A percentile compares a stretch with the other conserved stretches of the same genome.
phyloP scores from a whole-genome alignment of 2,888 invertebrate species.

The Smittia sp. region DNA sequence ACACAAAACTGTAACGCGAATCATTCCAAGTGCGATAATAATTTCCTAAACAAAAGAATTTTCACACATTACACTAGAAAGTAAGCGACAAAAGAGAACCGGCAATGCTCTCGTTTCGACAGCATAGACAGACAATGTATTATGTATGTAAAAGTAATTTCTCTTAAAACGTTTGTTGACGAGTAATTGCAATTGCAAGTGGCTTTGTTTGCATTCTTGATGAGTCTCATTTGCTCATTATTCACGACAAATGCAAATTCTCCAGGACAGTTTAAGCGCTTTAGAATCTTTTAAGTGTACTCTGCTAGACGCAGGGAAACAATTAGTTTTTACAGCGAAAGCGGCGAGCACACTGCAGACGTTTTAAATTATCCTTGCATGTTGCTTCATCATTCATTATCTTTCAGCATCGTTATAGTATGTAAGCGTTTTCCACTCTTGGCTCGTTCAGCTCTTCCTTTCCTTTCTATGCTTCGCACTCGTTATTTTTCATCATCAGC shows the following conservation, averaged over 20 bases:
- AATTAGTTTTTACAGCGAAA: slow-evolving; percentile 30
- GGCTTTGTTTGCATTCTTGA: background rate
- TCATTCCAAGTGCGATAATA: too few relatives aligned
- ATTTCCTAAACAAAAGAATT: too few relatives aligned
- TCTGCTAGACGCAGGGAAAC: background rate
- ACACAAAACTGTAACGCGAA: too few relatives aligned
- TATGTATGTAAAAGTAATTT: background rate
- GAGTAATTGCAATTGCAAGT: background rate
- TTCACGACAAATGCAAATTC: background rate
- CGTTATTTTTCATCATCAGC: slow-evolving; percentile 5
- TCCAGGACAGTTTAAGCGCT: background rate
- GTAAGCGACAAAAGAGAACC: too few relatives aligned
- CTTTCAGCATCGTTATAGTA: background rate
- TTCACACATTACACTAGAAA: too few relatives aligned
- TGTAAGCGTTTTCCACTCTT: slow-evolving; percentile 12
- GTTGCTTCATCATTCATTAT: slow-evolving; percentile 38
- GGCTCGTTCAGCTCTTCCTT: background rate
- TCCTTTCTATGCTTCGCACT: background rate
- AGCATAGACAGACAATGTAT: background rate
- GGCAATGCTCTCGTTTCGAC: too few relatives aligned
- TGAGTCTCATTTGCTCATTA: background rate
- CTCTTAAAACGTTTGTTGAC: background rate
- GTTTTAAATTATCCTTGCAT: slow-evolving; percentile 33
- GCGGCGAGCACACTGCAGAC: slow-evolving; percentile 14
- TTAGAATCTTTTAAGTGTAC: background rate